Evolutionary conservation across 1,140 invertebrate genomes (phyloP), one percentile per base, ranked within the genome.

Genomic region (Drosophila kanapiae): DNA sequence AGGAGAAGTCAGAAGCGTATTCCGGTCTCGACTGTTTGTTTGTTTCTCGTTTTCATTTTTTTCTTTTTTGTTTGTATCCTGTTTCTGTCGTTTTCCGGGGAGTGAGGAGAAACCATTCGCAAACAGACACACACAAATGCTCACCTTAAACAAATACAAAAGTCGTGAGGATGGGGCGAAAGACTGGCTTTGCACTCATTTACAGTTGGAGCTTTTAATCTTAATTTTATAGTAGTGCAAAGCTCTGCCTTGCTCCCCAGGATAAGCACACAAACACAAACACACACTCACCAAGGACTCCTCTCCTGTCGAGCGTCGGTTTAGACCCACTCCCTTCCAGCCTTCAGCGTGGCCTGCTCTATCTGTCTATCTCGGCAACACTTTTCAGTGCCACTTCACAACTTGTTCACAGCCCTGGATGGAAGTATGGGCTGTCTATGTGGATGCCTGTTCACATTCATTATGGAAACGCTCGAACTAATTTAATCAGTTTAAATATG

Each of bases 211-310:
- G 83, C 84, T 83, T 87, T 87, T 88, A 87, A 87, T 87, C 83
- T 80, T 87, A 88, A 87, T 87, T 87, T 87, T 88, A 87, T 80
- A 88, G 84, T 83, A 88, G 76, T 60, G 57, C 74, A 56, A 48
- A 74, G 80, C 68, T 72, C 35, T 16, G 53, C 51, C 67, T 54
- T 61, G 43, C 61, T 43, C 16, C 29, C n/a, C 38, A 13, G 14
- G 45, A 31, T 45, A 53, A 75, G 49, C 49, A 7, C 57, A 68
- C 35, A 68, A 68, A 69, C 48, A 80, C 16, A 62, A 9, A 63
- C 59, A 16, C 7, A n/a, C n/a, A n/a, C n/a, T n/a, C n/a, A 3
- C 48, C 8, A 58, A 37, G 49, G n/a, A 8, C 59, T 62, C 31
- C 74, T 59, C 45, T 72, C 42, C 48, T 29, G 42, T 58, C 40